Base-by-base conservation (phyloP, 2,113 vertebrate genomes). In the Erythrolamprus reginae region DNA sequence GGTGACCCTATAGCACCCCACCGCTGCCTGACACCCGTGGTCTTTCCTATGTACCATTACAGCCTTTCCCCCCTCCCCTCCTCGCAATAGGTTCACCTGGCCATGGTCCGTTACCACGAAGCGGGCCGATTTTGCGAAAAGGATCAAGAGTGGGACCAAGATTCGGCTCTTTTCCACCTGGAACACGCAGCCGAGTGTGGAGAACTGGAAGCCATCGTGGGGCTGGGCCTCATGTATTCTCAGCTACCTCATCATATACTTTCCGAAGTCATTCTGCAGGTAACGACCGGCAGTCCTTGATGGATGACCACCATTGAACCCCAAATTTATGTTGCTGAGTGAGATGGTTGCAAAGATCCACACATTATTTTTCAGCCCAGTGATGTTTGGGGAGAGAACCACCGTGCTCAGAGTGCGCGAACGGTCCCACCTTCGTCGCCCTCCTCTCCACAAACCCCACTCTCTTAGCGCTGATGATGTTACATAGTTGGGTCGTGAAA, bases 171-270 rank as follows among this genome's bases (percentile, higher is more conserved):
- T 92, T 99, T 98, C 93, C 99, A 99, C 93, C 96, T 99, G 96
- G 98, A 99, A 94, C 97, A 97, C 0, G 99, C 99, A 0, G 98
- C 98, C 0, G 96, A 98, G 96, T 98, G 99, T 2, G 99, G 99
- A 4, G 99, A 99, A 95, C 97, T 99, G 96, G 98, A 99, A 93
- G 99, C 99, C 95, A 99, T 99, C 0, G 96, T 99, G 19, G 98
- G 97, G 1, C 94, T 99, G 6, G 99, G 99, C 1, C 98, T 98
- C 93, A 98, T 98, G 96, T 98, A 94, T 65, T 95, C 97, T 26
- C 98, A 99, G 97, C 97, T 99, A 92, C 98, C 99, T 0, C 99
- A 99, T 94, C 98, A 99, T 94, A 98, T 99, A 86, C 98, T 99
- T 48, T 94, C 98, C 0, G 98, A 99, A 7, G 93, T 99, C 84